Evolutionary conservation across 2,888 invertebrate genomes (phyloP).

Genomic region (Mythimna ferrago): DNA sequence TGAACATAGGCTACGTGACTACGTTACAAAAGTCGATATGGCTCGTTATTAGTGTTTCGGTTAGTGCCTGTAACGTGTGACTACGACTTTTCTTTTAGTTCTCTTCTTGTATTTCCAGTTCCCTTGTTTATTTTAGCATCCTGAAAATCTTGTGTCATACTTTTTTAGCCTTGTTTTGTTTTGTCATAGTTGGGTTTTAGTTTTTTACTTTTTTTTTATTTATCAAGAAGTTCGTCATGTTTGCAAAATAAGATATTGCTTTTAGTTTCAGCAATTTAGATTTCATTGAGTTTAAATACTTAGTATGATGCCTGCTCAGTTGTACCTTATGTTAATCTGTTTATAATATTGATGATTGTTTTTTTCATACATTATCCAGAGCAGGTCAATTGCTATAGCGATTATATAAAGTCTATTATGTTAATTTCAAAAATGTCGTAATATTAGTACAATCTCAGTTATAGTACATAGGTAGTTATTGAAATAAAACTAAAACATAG

Average conservation of each 20-base stretch:
- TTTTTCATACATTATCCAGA: neutral
- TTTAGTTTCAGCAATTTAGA: slow-evolving; percentile 24
- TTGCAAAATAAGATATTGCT: slow-evolving; percentile 6
- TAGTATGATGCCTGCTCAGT: neutral
- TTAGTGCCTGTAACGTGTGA: no score
- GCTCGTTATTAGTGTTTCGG: no score
- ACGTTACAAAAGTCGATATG: no score
- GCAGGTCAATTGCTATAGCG: neutral
- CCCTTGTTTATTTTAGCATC: no score
- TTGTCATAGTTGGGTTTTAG: no score
- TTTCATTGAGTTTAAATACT: slow-evolving; percentile 17
- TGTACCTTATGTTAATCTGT: neutral
- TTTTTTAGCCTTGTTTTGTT: no score
- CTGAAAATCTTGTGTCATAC: no score
- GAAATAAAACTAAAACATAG: neutral
- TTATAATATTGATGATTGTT: slow-evolving; percentile 14
- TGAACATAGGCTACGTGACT: no score
- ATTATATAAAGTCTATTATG: slow-evolving; percentile 1
- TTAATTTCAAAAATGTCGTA: neutral
- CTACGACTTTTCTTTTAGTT: no score
- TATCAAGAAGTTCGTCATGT: slow-evolving; percentile 10
- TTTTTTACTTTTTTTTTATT: neutral
- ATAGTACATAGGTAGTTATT: neutral
- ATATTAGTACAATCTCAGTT: neutral
- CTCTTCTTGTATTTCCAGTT: no score